Evolutionary conservation across 2,797 vertebrate genomes (phyloP).

Genomic region (Furcifer pardalis): DNA sequence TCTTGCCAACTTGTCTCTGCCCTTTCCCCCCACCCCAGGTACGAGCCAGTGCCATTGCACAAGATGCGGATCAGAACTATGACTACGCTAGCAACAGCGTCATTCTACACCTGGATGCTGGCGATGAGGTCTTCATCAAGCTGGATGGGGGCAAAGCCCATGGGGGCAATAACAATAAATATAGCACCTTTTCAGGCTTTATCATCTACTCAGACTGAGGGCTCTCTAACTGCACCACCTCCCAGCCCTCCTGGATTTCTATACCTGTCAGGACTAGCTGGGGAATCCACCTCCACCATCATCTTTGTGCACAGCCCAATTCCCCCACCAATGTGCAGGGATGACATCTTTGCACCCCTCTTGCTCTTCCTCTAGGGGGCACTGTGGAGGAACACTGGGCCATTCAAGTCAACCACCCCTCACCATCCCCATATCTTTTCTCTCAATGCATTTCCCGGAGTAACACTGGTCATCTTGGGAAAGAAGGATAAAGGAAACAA

Average conservation of each 20-base stretch:
- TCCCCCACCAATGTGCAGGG: neutral
- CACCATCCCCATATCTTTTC: neutral
- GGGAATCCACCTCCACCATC: neutral
- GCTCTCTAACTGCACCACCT: neutral
- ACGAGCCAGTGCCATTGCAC: slow-evolving; percentile 95
- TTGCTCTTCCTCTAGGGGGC: neutral
- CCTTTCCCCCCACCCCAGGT: slow-evolving; percentile 77
- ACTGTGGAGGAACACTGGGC: neutral
- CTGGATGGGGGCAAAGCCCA: slow-evolving; percentile 97
- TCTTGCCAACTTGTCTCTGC: neutral
- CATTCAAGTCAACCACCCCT: neutral
- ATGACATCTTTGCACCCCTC: neutral
- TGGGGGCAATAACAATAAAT: slow-evolving; percentile 99
- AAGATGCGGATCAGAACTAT: slow-evolving; percentile 98
- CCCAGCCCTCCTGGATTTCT: neutral
- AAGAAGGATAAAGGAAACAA: neutral
- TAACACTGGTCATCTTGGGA: neutral
- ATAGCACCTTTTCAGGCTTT: slow-evolving; percentile 99
- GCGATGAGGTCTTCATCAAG: slow-evolving; percentile 97
- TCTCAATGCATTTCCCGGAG: slow-evolving; percentile 1
- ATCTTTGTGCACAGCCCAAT: neutral
- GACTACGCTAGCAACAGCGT: slow-evolving; percentile 99
- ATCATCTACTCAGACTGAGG: slow-evolving; percentile 97
- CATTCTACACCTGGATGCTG: slow-evolving; percentile 95
- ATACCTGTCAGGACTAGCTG: neutral